Evolutionary conservation across 2,888 invertebrate species (phyloP).

Genomic region (Aquatica leii): DNA sequence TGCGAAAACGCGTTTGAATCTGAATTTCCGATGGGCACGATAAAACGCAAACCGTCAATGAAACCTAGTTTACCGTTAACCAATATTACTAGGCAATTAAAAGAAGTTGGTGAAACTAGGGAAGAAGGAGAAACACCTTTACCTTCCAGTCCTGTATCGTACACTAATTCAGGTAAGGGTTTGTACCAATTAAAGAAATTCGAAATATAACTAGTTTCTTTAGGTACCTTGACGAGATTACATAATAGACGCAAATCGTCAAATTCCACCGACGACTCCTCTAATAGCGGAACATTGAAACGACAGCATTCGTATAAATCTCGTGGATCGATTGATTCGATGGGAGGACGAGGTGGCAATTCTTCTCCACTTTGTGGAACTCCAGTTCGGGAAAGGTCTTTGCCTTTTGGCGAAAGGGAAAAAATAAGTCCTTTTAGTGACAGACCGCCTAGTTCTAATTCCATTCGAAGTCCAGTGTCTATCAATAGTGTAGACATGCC

Average conservation of each 20-base stretch:
- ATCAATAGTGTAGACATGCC: conserved; percentile 50
- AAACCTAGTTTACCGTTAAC: conserved; percentile 91
- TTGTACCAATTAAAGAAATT: neutral
- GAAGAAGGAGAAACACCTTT: conserved; percentile 62
- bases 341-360: conserved; percentile 62
- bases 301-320: conserved; percentile 67
- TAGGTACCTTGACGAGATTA: conserved; percentile 61
- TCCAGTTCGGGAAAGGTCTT: conserved; percentile 62
- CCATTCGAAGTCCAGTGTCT: conserved; percentile 51
- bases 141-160: conserved; percentile 49
- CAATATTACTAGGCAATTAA: conserved; percentile 87
- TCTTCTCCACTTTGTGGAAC: conserved; percentile 63
- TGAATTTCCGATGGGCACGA: conserved; percentile 81
- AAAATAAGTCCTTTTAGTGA: conserved; percentile 44
- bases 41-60: conserved; percentile 92
- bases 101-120: conserved; percentile 83
- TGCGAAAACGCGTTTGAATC: conserved; percentile 78
- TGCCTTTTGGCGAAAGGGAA: conserved; percentile 58
- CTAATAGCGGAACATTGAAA: conserved; percentile 64
- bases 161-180: conserved; percentile 53
- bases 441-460: conserved; percentile 51
- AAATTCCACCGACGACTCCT: conserved; percentile 57
- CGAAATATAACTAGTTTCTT: no score
- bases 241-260: conserved; percentile 64
- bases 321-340: conserved; percentile 62